Conservation (phyloP, 2,113 vertebrate species). For the Hypocryptadius cinnamomeus region DNA sequence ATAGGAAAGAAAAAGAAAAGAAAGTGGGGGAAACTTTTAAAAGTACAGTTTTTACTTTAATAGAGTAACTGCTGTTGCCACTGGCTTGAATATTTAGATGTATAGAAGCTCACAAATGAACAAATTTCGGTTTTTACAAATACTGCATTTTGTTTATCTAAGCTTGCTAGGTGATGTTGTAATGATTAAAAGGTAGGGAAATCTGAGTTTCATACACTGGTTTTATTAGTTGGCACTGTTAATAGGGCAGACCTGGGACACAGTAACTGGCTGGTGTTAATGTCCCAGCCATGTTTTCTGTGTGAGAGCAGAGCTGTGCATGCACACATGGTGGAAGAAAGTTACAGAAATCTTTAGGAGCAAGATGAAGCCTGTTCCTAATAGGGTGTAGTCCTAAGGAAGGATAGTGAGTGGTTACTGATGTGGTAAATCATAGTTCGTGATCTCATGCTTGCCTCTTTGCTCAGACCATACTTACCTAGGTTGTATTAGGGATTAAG, state of each 20-base stretch:
- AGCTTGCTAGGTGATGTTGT: not conserved
- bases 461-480: not conserved
- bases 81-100: not conserved
- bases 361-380: not conserved
- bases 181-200: not conserved
- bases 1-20: not conserved
- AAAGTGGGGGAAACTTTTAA: not conserved
- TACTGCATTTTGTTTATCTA: not conserved
- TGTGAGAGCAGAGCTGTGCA: not conserved
- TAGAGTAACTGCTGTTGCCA: not conserved
- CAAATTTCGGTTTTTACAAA: not conserved
- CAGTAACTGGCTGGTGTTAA: not conserved
- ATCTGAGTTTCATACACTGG: not conserved
- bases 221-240: not conserved
- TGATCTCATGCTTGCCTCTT: not conserved
- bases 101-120: not conserved
- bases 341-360: not conserved
- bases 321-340: not conserved
- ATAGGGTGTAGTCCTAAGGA: not conserved
- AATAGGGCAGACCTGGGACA: not conserved
- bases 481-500: not conserved
- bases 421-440: not conserved
- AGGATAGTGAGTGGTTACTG: not conserved
- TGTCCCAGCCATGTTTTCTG: not conserved
- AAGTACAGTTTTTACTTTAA: not conserved